Base-by-base conservation (phyloP, 2,113 vertebrate species). In the Pteronura brasiliensis region DNA sequence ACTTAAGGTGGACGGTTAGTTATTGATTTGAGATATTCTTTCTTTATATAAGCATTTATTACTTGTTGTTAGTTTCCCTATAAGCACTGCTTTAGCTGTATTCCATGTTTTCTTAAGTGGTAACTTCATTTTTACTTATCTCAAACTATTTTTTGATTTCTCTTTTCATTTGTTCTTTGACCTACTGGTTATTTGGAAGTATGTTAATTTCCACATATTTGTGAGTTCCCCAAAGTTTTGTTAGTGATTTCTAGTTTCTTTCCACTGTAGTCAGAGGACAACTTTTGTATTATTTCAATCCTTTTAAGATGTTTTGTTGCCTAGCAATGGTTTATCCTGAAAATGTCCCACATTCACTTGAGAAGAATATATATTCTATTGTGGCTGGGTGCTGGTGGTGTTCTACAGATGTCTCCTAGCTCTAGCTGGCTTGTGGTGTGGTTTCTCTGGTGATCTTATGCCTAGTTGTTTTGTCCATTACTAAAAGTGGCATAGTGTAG, bases 161-260 rank as follows among this genome's bases (percentile, higher is more conserved):
- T 10, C n/a, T 72, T 91, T 27, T 44, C 17, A 77, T 69, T 87
- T 67, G n/a, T 65, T 55, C 39, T 34, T 31, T 57, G 47, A 59
- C 36, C 31, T 39, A 59, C 31, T 10, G 20, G 27, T 57, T 69
- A 85, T 79, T 79, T 25, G 77, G 3, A 5, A 91, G 15, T 59
- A 79, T 39, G 14, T 61, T 79, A 79, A 69, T 55, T 71, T 52
- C 34, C 49, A 94, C 34, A 49, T 95, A 79, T 71, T 71, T 79
- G 31, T 67, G 59, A 85, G 71, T 59, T 95, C 13, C 25, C 61
- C 71, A 67, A 90, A 90, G 69, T 63, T 52, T n/a, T 77, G 44
- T 49, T 52, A 23, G 39, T 90, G 44, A 95, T 76, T 90, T 95
- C 57, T 65, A 23, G n/a, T 84, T 90, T 95, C n/a, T 83, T 71